A percentile compares a stretch with the other conserved stretches of the same genome.
phyloP scores from a whole-genome alignment of 2,797 vertebrate species.

The Cyprinella venusta region DNA sequence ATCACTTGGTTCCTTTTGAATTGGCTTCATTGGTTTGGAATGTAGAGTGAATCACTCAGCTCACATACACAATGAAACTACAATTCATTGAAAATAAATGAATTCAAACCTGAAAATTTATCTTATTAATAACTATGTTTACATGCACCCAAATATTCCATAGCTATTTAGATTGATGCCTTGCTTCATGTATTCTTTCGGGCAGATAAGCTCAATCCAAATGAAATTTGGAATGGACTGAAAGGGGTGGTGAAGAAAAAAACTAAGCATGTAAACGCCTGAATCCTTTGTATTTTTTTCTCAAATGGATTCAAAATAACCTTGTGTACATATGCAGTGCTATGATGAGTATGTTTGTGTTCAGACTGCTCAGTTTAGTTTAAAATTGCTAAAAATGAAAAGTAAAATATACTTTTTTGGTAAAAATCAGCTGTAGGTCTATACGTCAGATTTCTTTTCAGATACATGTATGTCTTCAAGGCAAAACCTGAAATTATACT shows the following conservation, averaged over 20 bases:
- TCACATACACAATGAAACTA: not conserved
- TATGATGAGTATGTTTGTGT: too few species aligned
- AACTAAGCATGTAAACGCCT: not conserved
- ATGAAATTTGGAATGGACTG: not conserved
- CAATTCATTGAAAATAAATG: not conserved
- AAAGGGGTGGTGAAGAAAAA: constrained; percentile 2
- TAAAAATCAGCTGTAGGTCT: too few species aligned
- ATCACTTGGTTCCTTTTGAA: not conserved
- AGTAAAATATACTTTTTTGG: too few species aligned
- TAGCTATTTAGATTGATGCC: not conserved
- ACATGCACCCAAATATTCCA: not conserved
- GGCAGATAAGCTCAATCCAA: not conserved
- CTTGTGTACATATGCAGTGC: too few species aligned
- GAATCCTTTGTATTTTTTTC: not conserved
- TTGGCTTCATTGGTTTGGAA: not conserved
- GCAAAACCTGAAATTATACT: too few species aligned
- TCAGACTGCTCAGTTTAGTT: too few species aligned
- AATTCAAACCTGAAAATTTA: not conserved
- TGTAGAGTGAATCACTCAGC: too few species aligned
- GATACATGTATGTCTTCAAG: too few species aligned
- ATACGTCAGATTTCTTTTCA: too few species aligned
- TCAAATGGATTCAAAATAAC: too few species aligned
- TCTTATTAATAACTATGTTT: not conserved
- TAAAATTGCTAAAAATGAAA: too few species aligned
- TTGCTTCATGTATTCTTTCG: not conserved